phyloP scores from a whole-genome alignment of 2,888 invertebrate genomes.

The Campaea margaritaria region DNA sequence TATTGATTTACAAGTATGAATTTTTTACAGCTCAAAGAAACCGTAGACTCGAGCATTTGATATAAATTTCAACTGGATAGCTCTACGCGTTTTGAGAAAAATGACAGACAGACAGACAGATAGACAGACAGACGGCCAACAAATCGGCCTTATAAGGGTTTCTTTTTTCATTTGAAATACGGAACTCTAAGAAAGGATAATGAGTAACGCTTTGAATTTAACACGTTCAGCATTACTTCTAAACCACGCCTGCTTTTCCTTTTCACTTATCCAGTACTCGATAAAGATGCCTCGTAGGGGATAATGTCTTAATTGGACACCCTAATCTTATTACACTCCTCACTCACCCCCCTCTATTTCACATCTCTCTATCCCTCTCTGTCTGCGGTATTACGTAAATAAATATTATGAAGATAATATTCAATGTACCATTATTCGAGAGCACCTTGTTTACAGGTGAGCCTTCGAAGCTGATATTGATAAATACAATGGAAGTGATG shows the following conservation, averaged over 20 bases:
- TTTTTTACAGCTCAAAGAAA: too few relatives aligned
- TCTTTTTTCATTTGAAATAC: too few relatives aligned
- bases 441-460: slow-evolving; percentile 7
- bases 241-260: slow-evolving; percentile 9
- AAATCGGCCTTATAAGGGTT: too few relatives aligned
- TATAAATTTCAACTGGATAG: too few relatives aligned
- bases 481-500: neutral
- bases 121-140: too few relatives aligned
- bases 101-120: too few relatives aligned
- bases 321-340: slow-evolving; percentile 38
- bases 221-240: neutral
- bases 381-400: slow-evolving; percentile 43
- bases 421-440: slow-evolving; percentile 35
- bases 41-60: too few relatives aligned
- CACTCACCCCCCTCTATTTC: slow-evolving; percentile 13
- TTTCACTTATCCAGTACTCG: slow-evolving; percentile 21
- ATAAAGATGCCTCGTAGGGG: slow-evolving; percentile 46
- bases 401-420: slow-evolving; percentile 44
- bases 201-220: neutral
- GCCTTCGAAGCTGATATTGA: neutral
- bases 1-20: too few relatives aligned
- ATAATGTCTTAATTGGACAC: slow-evolving; percentile 53
- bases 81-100: too few relatives aligned
- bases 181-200: too few relatives aligned
- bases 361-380: slow-evolving; percentile 6